Percentiles rank a stretch among this genome's conserved stretches.
These are phyloP conservation scores for Fulmarus glacialis DNA, from an alignment of 2,113 vertebrate species.

Conservation along the genomic window DNA sequence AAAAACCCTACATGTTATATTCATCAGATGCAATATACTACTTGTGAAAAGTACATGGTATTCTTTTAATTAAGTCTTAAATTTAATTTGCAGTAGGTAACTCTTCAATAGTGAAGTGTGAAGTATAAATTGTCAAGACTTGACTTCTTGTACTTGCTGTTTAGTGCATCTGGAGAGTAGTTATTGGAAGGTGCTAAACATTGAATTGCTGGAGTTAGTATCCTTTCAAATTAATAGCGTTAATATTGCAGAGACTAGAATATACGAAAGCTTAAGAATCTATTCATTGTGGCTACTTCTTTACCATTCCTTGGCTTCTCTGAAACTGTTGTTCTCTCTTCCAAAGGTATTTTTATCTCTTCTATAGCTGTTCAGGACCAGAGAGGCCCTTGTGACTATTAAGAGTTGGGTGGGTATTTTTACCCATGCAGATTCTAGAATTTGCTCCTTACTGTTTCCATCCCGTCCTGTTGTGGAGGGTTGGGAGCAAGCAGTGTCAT, in stretches of 20 bases:
- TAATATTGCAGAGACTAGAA: not conserved
- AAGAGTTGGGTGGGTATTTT: not conserved
- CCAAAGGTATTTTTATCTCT: not conserved
- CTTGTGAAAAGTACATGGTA: not conserved
- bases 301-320: not conserved
- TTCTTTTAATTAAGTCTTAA: not conserved
- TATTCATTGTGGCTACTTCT: not conserved
- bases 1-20: not conserved
- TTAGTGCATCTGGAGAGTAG: not conserved
- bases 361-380: not conserved
- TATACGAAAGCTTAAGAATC: not conserved
- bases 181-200: not conserved
- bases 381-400: not conserved
- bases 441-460: not conserved
- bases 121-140: not conserved
- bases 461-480: not conserved
- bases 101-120: not conserved
- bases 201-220: not conserved
- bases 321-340: not conserved
- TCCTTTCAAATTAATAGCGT: not conserved
- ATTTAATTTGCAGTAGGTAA: not conserved
- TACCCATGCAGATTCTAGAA: not conserved
- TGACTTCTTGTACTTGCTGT: not conserved
- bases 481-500: not conserved
- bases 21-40: not conserved